A percentile compares a stretch with the other conserved stretches of the same genome.
phyloP scores from a whole-genome alignment of 2,113 vertebrate species.

The Gallinago jamesoni region DNA sequence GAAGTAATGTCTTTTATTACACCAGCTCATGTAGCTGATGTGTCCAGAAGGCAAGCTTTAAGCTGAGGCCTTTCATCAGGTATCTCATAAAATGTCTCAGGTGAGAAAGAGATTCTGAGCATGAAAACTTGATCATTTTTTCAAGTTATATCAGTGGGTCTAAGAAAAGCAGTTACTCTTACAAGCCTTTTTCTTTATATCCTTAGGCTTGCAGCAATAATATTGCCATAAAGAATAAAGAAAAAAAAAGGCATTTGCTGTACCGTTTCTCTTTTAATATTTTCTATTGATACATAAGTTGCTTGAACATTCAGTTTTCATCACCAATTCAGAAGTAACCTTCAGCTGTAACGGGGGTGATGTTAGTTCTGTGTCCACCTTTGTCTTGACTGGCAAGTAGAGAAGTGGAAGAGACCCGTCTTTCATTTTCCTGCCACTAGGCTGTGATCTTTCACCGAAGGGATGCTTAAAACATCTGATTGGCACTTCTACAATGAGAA shows the following conservation, averaged over 20 bases:
- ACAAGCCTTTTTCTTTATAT: background rate
- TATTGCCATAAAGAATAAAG: background rate
- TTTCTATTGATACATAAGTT: background rate
- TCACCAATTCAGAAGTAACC: background rate
- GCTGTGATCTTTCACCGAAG: background rate
- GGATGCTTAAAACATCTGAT: background rate
- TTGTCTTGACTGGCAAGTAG: background rate
- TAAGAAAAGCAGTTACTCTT: background rate
- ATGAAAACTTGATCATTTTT: background rate
- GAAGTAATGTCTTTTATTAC: background rate
- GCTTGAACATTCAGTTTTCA: background rate
- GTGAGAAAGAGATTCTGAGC: background rate
- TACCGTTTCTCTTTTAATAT: background rate
- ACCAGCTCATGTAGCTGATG: background rate
- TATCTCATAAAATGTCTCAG: background rate
- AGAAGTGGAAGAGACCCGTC: background rate
- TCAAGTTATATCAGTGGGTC: background rate
- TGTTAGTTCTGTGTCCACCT: background rate
- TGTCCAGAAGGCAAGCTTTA: background rate
- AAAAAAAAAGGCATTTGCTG: background rate
- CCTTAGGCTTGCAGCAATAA: background rate
- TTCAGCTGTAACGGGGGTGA: background rate
- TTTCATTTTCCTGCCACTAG: slow-evolving; percentile 18
- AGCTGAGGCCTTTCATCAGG: background rate
- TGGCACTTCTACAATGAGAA: background rate